A percentile compares a stretch with the other conserved stretches of the same genome.
phyloP scores from a whole-genome alignment of 2,797 vertebrate species.

The Pogonophryne albipinna region DNA sequence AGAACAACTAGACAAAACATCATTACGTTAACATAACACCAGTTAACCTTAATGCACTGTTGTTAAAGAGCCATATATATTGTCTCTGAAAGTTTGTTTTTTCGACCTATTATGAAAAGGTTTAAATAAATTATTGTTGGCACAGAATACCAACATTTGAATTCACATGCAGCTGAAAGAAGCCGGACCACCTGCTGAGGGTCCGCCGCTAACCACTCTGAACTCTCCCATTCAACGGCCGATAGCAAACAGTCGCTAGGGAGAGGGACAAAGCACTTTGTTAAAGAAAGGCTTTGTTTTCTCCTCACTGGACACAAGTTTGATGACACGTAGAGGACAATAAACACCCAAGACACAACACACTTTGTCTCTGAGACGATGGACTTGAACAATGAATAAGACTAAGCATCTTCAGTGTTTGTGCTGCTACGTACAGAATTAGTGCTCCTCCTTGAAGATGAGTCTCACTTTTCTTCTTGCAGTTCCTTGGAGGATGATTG shows the following conservation, averaged over 20 bases:
- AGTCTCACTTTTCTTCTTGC: slow-evolving; percentile 8
- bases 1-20: neutral
- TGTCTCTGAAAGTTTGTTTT: slow-evolving; percentile 3
- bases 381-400: neutral
- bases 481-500: neutral
- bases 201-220: slow-evolving; percentile 17
- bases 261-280: slow-evolving; percentile 46
- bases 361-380: slow-evolving; percentile 11
- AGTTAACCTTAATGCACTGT: neutral
- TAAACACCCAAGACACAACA: slow-evolving; percentile 17
- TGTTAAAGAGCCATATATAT: slow-evolving; percentile 8
- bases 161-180: slow-evolving; percentile 17
- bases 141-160: neutral
- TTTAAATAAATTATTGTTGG: slow-evolving; percentile 12
- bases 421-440: neutral
- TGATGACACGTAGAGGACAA: slow-evolving; percentile 19
- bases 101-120: neutral
- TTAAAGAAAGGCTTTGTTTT: slow-evolving; percentile 33
- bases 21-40: neutral
- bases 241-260: neutral
- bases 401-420: neutral
- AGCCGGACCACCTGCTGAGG: slow-evolving; percentile 61
- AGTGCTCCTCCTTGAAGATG: slow-evolving; percentile 16
- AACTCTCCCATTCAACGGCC: slow-evolving; percentile 31
- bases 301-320: slow-evolving; percentile 17